Conservation (phyloP, 2,113 vertebrate genomes). For the Syngnathus typhle region DNA sequence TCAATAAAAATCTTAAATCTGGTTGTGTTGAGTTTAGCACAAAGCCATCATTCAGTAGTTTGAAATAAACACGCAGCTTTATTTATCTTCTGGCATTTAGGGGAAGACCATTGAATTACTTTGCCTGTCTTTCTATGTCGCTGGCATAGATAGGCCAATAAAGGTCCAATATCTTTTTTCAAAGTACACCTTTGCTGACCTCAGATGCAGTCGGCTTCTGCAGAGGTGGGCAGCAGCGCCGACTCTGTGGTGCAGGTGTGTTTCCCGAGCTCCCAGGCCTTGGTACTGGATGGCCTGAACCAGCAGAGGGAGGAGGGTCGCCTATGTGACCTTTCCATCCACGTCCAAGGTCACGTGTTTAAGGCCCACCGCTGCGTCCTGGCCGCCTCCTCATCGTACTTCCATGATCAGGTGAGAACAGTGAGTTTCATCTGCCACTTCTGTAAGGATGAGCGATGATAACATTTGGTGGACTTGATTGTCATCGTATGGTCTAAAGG, state of each 20-base stretch:
- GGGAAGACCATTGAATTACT: not conserved
- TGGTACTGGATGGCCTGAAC: constrained; percentile 83
- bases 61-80: not conserved
- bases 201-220: constrained; percentile 53
- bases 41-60: not conserved
- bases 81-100: not conserved
- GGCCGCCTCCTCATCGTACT: constrained; percentile 79
- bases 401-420: constrained; percentile 76
- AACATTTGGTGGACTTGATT: not conserved
- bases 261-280: constrained; percentile 79
- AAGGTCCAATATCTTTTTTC: not conserved
- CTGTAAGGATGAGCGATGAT: not conserved
- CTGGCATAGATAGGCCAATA: not conserved
- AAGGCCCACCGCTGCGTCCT: constrained; percentile 78
- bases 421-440: not conserved
- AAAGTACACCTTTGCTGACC: not conserved
- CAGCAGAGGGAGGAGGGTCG: constrained; percentile 81
- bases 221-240: constrained; percentile 62
- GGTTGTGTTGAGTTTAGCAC: not conserved
- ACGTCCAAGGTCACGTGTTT: constrained; percentile 78
- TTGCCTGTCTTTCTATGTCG: not conserved
- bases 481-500: constrained; percentile 53
- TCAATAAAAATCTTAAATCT: not conserved
- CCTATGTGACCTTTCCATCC: constrained; percentile 79
- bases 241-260: constrained; percentile 75